These are phyloP conservation scores for Papilio glaucus DNA, from an alignment of 1,140 invertebrate species.

Conservation along the genomic window DNA sequence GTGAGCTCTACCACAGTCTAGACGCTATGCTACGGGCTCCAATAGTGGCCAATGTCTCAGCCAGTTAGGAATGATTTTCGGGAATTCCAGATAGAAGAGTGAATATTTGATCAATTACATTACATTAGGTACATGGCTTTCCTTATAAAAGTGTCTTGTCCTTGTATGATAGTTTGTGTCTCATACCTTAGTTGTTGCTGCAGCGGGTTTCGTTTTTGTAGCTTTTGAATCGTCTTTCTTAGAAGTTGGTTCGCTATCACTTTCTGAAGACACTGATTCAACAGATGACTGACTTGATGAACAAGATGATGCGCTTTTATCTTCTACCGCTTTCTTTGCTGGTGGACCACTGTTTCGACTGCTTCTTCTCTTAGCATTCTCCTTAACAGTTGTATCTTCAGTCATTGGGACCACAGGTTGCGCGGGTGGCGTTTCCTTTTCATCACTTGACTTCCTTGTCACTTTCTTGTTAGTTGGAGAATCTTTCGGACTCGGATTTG, in stretches of 20 bases:
- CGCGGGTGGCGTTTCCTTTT: constrained; percentile 59
- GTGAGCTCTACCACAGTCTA: too few relatives aligned
- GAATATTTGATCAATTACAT: too few relatives aligned
- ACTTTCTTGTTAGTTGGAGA: constrained; percentile 65
- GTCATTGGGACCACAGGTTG: constrained; percentile 58
- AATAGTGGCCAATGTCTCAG: too few relatives aligned
- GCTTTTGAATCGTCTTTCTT: constrained; percentile 67
- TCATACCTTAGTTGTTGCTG: constrained; percentile 54
- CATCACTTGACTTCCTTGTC: constrained; percentile 68
- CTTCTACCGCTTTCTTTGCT: constrained; percentile 68
- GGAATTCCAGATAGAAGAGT: too few relatives aligned
- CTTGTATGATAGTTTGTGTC: too few relatives aligned
- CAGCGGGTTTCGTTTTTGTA: constrained; percentile 63
- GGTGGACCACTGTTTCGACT: constrained; percentile 69
- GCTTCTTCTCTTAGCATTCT: constrained; percentile 69
- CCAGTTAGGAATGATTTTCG: too few relatives aligned
- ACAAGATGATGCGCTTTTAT: constrained; percentile 76
- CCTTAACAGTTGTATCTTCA: constrained; percentile 79
- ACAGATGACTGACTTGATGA: constrained; percentile 75
- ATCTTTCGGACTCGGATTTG: constrained; percentile 63
- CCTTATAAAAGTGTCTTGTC: too few relatives aligned
- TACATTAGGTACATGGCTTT: too few relatives aligned
- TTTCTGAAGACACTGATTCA: constrained; percentile 73
- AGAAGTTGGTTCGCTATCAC: constrained; percentile 66
- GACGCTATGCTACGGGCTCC: too few relatives aligned